These are phyloP conservation scores for Folsomia candida DNA, from an alignment of 2,888 invertebrate genomes.

Conservation along the genomic window DNA sequence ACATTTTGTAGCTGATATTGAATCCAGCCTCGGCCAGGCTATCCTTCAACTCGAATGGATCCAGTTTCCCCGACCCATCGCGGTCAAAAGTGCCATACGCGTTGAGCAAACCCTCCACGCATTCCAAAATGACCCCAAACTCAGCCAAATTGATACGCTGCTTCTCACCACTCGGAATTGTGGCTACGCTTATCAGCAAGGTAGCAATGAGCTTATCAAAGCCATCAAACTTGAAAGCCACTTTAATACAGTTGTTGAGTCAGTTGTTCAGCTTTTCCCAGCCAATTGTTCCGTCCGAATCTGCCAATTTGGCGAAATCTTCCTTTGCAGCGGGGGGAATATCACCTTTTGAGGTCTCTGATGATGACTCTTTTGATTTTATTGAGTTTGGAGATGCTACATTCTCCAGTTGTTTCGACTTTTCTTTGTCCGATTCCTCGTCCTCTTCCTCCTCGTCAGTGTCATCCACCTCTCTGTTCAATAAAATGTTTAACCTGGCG, in stretches of 20 bases:
- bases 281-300: conserved; percentile 9
- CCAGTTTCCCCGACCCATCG: conserved; percentile 23
- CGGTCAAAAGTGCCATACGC: conserved; percentile 15
- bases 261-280: conserved; percentile 13
- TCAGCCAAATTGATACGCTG: neutral
- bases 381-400: no score
- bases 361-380: conserved; percentile 6
- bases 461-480: conserved; percentile 7
- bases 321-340: neutral
- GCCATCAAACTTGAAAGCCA: conserved; percentile 12
- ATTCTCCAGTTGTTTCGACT: no score
- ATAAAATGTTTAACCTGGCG: neutral
- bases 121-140: conserved; percentile 7
- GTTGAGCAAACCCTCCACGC: conserved; percentile 1
- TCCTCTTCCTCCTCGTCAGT: conserved; percentile 14
- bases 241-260: conserved; percentile 6
- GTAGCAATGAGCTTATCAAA: conserved; percentile 20
- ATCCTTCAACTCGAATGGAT: conserved; percentile 27
- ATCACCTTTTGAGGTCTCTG: neutral
- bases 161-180: conserved; percentile 11
- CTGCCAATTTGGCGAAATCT: neutral
- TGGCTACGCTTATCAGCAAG: conserved; percentile 21
- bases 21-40: conserved; percentile 25
- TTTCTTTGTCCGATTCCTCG: no score
- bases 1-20: conserved; percentile 25